Evolutionary conservation across 2,888 invertebrate genomes (phyloP), one percentile per base, ranked within the genome.

Genomic region (Drosophila fulvimacula): DNA sequence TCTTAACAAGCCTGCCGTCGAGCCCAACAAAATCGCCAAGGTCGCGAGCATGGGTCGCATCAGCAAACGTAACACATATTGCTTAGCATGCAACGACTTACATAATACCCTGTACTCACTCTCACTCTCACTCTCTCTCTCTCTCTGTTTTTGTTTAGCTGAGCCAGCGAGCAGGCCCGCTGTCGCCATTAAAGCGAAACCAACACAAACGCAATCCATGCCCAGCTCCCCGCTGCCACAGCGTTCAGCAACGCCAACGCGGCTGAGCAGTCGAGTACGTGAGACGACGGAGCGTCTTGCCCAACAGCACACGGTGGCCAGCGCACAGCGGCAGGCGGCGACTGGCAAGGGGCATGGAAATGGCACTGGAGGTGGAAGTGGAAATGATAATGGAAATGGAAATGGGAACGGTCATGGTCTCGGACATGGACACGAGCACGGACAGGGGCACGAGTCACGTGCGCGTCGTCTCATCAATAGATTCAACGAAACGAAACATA

Each of bases 181-280:
- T 42, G 63, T 52, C 44, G 60, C 48, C 76, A 68, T 59, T 72
- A 76, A 90, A 70, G 55, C 69, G 41, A 74, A 68, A 39, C 66
- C 78, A n/a, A 59, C 61, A n/a, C 88, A 90, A 72, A 88, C 91
- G 52, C 87, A 91, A 66, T 93, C 91, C 58, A 88, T 93, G 88
- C 92, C 93, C 76, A 92, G 91, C 62, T 93, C 93, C 4, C 91
- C 91, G 62, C 70, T 87, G 70, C 88, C 86, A 57, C 81, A 82
- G 61, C 90, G 88, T 27, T 67, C 92, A 73, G 78, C 92, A 76
- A 79, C 91, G 88, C 79, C 91, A 80, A 90, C 93, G 81, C 91
- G 93, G 91, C 91, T 93, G 92, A 93, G 93, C 70, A 92, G 92
- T 79, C 92, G 93, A 34, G 92, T 93, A 13, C 91, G 92, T 51